Evolutionary conservation across 2,113 vertebrate species (phyloP).

Genomic region (Baryphthengus martii): DNA sequence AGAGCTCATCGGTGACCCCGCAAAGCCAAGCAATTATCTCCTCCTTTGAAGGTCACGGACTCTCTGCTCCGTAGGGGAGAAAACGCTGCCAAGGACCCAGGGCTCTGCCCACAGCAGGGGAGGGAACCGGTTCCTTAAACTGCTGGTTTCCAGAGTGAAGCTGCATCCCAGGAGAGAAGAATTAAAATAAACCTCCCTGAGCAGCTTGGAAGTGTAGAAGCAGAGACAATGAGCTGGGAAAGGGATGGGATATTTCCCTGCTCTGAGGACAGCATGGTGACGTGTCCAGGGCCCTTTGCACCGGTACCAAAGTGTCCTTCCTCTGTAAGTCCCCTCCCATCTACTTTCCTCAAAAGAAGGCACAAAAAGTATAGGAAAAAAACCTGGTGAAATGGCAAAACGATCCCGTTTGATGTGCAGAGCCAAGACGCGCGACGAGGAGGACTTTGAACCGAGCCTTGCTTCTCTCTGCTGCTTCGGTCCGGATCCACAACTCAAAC

Average conservation of each 20-base stretch:
- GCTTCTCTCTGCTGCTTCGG: background rate
- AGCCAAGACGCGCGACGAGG: background rate
- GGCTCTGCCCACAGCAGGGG: background rate
- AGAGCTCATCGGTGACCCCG: background rate
- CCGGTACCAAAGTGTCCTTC: background rate
- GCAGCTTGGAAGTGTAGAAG: background rate
- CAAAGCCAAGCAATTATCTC: background rate
- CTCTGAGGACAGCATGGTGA: background rate
- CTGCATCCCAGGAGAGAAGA: background rate
- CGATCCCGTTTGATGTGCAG: background rate
- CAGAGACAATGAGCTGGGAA: background rate
- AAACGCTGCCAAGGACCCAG: background rate
- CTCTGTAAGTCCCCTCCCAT: background rate
- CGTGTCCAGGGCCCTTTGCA: fast-evolving
- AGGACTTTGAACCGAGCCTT: background rate
- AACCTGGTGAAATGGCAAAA: background rate
- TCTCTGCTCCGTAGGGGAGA: background rate
- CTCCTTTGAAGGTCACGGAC: background rate
- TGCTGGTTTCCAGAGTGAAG: background rate
- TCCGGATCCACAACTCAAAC: background rate
- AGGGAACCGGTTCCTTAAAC: background rate
- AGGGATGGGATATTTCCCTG: background rate
- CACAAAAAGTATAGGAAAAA: background rate
- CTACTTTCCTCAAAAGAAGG: background rate
- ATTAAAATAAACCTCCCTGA: background rate